Percentiles rank a stretch among this genome's conserved stretches.
Evolutionary conservation across 2,113 vertebrate genomes (phyloP).

Genomic region (Pachycephala philippinensis): DNA sequence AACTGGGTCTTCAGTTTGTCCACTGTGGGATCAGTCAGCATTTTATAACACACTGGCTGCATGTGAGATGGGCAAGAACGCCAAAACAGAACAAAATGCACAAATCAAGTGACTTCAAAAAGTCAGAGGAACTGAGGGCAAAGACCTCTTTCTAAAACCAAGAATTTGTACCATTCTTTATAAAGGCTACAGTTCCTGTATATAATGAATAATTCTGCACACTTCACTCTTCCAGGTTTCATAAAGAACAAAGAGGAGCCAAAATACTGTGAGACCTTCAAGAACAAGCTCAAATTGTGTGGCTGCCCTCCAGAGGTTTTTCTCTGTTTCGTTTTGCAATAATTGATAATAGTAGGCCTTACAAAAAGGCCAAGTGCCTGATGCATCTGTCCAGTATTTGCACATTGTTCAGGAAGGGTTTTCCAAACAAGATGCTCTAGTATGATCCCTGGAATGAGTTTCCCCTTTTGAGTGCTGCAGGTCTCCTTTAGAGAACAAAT

Average conservation of each 20-base stretch:
- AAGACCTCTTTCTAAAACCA: neutral
- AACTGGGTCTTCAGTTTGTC: neutral
- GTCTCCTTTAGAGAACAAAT: neutral
- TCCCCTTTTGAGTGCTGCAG: neutral
- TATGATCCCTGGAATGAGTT: neutral
- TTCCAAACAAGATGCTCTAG: neutral
- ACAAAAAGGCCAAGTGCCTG: neutral
- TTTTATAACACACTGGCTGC: neutral
- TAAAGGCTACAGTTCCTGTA: neutral
- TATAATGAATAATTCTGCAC: neutral
- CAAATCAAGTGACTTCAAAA: neutral
- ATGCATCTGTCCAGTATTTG: neutral
- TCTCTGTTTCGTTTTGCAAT: neutral
- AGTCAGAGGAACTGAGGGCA: neutral
- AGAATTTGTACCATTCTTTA: neutral
- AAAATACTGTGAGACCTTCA: neutral
- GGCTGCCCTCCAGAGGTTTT: neutral
- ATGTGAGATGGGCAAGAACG: neutral
- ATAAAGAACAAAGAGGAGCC: neutral
- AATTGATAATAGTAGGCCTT: neutral
- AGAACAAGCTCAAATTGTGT: neutral
- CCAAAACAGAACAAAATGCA: neutral
- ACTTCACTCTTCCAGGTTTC: neutral
- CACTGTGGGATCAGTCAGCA: neutral
- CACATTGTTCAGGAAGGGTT: neutral